A percentile compares a stretch with the other conserved stretches of the same genome.
Evolutionary conservation across 2,113 vertebrate species (phyloP).

Genomic region (Prietella phreatophila): DNA sequence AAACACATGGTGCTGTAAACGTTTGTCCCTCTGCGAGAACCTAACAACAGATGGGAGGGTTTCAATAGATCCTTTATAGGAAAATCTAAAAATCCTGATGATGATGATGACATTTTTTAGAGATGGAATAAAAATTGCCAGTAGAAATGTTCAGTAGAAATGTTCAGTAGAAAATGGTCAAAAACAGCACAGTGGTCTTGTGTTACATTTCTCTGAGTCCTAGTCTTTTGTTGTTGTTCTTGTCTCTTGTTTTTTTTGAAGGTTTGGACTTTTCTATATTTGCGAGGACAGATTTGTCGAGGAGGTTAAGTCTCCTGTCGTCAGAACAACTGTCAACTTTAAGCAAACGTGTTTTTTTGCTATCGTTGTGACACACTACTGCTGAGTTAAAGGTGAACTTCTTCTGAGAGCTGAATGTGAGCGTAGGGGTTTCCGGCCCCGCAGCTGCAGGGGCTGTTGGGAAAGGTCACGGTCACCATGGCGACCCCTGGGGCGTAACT

Average conservation of each 20-base stretch:
- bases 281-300: neutral
- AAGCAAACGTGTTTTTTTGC: constrained; percentile 35
- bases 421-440: neutral
- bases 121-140: neutral
- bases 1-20: too few relatives aligned
- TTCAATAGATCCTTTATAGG: neutral
- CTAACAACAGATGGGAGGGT: neutral
- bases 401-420: constrained; percentile 56
- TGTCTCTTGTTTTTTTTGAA: neutral
- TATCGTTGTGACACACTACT: neutral
- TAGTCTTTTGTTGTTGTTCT: neutral
- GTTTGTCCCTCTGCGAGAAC: too few relatives aligned
- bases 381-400: constrained; percentile 65
- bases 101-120: neutral
- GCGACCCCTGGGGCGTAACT: neutral
- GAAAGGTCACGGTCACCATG: constrained; percentile 38
- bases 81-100: neutral
- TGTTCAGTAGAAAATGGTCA: neutral
- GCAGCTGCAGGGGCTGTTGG: neutral
- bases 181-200: neutral
- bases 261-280: neutral
- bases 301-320: neutral
- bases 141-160: neutral
- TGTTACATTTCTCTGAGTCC: neutral
- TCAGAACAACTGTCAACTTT: neutral